Evolutionary conservation across 1,140 invertebrate species (phyloP).

Genomic region (Cydia strobilella): DNA sequence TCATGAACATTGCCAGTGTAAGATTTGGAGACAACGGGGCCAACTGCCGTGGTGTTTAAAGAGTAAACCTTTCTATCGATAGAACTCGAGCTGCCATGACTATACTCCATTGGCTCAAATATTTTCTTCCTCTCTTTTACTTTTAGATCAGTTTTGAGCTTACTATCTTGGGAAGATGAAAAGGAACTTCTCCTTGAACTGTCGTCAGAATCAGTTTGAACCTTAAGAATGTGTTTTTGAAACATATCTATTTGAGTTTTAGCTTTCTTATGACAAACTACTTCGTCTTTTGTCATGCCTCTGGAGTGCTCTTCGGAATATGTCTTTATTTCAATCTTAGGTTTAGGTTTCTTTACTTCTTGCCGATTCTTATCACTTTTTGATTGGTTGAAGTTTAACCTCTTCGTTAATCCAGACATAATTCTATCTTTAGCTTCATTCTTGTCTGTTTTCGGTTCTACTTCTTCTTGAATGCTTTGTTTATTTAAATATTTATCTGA

Average conservation of each 20-base stretch:
- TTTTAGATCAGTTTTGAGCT: constrained; percentile 39
- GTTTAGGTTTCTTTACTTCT: constrained; percentile 57
- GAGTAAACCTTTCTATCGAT: constrained; percentile 47
- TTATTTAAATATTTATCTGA: constrained; percentile 35
- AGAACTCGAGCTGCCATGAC: constrained; percentile 44
- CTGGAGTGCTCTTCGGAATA: constrained; percentile 66
- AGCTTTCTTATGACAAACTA: constrained; percentile 68
- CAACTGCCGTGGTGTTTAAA: constrained; percentile 39
- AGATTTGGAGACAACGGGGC: constrained; percentile 54
- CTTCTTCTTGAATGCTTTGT: constrained; percentile 36
- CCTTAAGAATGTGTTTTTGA: constrained; percentile 73
- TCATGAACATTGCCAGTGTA: constrained; percentile 68
- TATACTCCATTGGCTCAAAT: constrained; percentile 55
- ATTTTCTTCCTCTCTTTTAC: constrained; percentile 61
- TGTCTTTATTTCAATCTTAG: constrained; percentile 74
- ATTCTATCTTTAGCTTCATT: constrained; percentile 51
- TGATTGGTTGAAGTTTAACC: constrained; percentile 68
- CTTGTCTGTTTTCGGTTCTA: constrained; percentile 39
- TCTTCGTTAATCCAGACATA: constrained; percentile 64
- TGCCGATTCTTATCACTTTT: constrained; percentile 62
- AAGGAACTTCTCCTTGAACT: constrained; percentile 58
- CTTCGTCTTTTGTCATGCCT: constrained; percentile 59
- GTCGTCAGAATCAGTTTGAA: constrained; percentile 60
- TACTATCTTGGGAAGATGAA: constrained; percentile 55
- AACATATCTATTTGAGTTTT: constrained; percentile 78